Conservation (phyloP, 2,888 invertebrate genomes). For the Sminthurinus aureus region DNA sequence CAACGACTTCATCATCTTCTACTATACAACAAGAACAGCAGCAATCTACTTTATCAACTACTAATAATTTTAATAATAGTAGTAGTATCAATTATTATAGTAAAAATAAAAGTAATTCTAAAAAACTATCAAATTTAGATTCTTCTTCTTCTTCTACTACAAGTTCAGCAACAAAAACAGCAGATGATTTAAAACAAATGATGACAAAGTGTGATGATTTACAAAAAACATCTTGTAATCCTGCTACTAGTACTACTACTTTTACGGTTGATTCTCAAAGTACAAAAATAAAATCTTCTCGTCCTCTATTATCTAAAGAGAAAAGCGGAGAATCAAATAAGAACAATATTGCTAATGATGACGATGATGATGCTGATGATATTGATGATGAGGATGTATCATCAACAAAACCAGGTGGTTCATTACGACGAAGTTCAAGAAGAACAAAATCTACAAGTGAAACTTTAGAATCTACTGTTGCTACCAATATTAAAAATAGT, state of each 20-base stretch:
- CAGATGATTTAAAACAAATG: background rate
- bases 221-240: slow-evolving; percentile 31
- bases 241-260: too few relatives aligned
- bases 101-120: too few relatives aligned
- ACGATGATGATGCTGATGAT: too few relatives aligned
- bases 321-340: background rate
- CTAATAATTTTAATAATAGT: too few relatives aligned
- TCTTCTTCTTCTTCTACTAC: background rate
- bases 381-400: background rate
- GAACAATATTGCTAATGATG: background rate
- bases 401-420: background rate
- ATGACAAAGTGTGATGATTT: slow-evolving; percentile 17
- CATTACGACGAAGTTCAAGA: slow-evolving; percentile 27
- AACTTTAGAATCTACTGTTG: background rate
- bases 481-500: too few relatives aligned
- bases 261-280: slow-evolving; percentile 16
- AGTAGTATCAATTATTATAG: too few relatives aligned
- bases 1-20: too few relatives aligned
- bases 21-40: too few relatives aligned
- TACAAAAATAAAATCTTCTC: slow-evolving; percentile 31
- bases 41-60: too few relatives aligned
- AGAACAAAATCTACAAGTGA: slow-evolving; percentile 33
- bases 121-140: too few relatives aligned
- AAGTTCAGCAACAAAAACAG: too few relatives aligned
- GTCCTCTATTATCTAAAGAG: slow-evolving; percentile 17